phyloP scores from a whole-genome alignment of 2,888 invertebrate genomes.

The Andrena fulva region DNA sequence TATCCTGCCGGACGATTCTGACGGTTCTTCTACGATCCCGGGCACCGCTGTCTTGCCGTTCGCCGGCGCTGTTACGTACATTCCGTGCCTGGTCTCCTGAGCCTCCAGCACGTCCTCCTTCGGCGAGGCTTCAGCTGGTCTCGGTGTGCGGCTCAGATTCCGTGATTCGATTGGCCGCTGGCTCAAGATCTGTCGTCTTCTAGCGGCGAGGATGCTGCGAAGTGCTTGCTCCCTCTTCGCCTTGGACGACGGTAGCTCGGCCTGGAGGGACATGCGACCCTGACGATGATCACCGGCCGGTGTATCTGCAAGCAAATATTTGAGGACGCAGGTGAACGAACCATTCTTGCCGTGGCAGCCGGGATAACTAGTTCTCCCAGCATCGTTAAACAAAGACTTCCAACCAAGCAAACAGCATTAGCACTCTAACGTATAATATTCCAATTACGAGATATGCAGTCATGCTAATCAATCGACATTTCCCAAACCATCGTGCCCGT shows the following conservation, averaged over 20 bases:
- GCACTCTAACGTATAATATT: neutral
- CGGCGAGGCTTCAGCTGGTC: conserved; percentile 38
- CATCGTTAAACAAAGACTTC: too few species aligned
- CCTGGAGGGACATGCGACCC: conserved; percentile 73
- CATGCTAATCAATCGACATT: conserved; percentile 6
- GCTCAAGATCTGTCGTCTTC: conserved; percentile 87
- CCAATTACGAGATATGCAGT: neutral
- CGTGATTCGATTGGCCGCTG: conserved; percentile 83
- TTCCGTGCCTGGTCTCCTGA: conserved; percentile 77
- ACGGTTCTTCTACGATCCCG: conserved; percentile 30
- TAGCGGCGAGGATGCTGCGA: conserved; percentile 86
- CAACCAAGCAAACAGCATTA: too few species aligned
- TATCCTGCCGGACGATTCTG: conserved; percentile 25
- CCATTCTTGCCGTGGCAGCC: neutral
- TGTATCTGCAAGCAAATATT: conserved; percentile 72
- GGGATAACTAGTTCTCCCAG: too few species aligned
- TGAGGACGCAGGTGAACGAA: neutral
- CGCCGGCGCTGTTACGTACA: conserved; percentile 72
- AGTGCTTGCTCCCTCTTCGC: conserved; percentile 79
- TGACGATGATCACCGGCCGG: conserved; percentile 73
- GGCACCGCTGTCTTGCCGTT: conserved; percentile 31
- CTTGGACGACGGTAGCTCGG: conserved; percentile 77
- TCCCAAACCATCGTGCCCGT: neutral
- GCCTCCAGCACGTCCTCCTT: conserved; percentile 76
- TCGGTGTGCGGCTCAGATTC: conserved; percentile 49